Evolutionary conservation across 2,113 vertebrate genomes (phyloP).

Genomic region (Clarias gariepinus): DNA sequence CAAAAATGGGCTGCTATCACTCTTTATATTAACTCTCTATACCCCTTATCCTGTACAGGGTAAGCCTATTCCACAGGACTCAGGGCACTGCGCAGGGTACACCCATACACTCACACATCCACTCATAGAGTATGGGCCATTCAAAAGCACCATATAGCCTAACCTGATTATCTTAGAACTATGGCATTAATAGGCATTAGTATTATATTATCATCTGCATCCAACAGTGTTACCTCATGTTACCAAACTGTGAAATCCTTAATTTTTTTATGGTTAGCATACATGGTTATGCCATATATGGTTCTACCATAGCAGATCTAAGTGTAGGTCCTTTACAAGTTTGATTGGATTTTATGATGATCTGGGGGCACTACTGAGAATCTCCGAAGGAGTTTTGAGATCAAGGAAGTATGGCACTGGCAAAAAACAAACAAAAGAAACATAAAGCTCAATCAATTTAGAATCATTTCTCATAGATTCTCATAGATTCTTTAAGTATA

Average conservation of each 20-base stretch:
- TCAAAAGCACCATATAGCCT: too few species aligned
- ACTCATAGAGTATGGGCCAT: too few species aligned
- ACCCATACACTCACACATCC: too few species aligned
- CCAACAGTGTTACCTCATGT: not conserved
- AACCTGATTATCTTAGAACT: too few species aligned
- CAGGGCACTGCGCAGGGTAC: too few species aligned
- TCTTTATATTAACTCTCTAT: constrained; percentile 17
- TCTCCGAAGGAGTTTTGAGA: constrained; percentile 62
- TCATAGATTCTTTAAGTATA: not conserved
- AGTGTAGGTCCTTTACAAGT: constrained; percentile 57
- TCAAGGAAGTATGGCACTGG: constrained; percentile 64
- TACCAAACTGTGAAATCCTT: constrained; percentile 6
- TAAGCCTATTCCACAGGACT: too few species aligned
- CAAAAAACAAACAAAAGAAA: constrained; percentile 53
- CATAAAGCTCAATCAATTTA: constrained; percentile 63
- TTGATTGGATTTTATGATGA: constrained; percentile 69
- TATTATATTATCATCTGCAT: not conserved
- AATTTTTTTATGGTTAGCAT: constrained; percentile 14
- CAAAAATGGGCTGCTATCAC: not conserved
- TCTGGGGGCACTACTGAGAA: constrained; percentile 52
- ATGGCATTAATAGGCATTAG: too few species aligned
- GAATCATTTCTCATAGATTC: constrained; percentile 25
- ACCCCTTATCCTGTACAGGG: too few species aligned
- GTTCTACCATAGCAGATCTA: constrained; percentile 52
- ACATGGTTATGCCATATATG: not conserved